These are phyloP conservation scores for Apamea sordens DNA, from an alignment of 2,888 invertebrate species.

Conservation along the genomic window DNA sequence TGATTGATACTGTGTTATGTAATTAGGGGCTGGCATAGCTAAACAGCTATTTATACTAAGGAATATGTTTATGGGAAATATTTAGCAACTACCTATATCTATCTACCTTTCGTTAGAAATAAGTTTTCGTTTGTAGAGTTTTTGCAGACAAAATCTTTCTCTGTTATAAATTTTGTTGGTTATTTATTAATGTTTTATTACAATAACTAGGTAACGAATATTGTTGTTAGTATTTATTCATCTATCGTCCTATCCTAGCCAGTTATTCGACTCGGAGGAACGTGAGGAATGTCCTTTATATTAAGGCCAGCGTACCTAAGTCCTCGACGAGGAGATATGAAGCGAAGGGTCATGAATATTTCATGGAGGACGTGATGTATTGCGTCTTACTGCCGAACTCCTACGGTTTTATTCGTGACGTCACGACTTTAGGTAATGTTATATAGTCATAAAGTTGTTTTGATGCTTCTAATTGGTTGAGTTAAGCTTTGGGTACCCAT, in stretches of 20 bases:
- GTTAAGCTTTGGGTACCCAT: neutral
- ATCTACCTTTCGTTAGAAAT: no score
- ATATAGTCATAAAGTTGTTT: neutral
- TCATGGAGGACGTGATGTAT: conserved; percentile 54
- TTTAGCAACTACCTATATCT: no score
- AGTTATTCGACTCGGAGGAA: conserved; percentile 21
- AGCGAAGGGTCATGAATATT: conserved; percentile 49
- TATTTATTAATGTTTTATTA: no score
- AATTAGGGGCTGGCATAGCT: neutral
- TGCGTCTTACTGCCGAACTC: conserved; percentile 17
- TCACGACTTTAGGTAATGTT: conserved; percentile 15
- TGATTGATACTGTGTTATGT: no score
- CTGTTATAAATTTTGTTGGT: no score
- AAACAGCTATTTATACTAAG: neutral
- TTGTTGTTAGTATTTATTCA: conserved; percentile 4
- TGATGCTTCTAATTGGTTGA: neutral
- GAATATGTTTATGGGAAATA: neutral
- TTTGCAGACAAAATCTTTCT: no score
- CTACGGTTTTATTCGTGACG: conserved; percentile 29
- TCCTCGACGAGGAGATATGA: conserved; percentile 43
- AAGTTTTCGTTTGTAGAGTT: no score
- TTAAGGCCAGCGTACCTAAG: conserved; percentile 40
- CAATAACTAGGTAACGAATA: no score
- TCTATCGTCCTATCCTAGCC: neutral
- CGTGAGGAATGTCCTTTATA: conserved; percentile 49